Evolutionary conservation across 2,797 vertebrate genomes (phyloP).

Genomic region (Orestias chungarensis): DNA sequence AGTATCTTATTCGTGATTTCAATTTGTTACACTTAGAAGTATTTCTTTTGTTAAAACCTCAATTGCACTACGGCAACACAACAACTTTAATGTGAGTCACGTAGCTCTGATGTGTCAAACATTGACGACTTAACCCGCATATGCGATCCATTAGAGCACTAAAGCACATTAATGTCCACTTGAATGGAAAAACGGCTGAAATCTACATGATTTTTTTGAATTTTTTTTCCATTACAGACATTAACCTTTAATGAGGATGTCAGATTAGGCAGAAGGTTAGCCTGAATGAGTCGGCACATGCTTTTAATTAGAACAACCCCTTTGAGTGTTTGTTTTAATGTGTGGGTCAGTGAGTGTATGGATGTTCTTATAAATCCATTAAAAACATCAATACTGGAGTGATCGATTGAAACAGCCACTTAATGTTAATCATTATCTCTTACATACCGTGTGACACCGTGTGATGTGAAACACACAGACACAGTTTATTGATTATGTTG

Average conservation of each 20-base stretch:
- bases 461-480: slow-evolving; percentile 3
- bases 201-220: slow-evolving; percentile 40
- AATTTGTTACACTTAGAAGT: neutral
- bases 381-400: slow-evolving; percentile 60
- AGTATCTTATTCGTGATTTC: no score
- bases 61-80: neutral
- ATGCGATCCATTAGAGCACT: neutral
- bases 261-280: slow-evolving; percentile 21
- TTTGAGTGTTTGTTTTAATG: slow-evolving; percentile 3
- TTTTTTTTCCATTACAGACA: slow-evolving; percentile 47
- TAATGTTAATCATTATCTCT: slow-evolving; percentile 66
- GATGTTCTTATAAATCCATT: slow-evolving; percentile 56
- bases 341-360: neutral
- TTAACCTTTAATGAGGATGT: slow-evolving; percentile 49
- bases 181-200: slow-evolving; percentile 23
- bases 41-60: neutral
- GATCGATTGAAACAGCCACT: slow-evolving; percentile 54
- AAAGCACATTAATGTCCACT: slow-evolving; percentile 21
- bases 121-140: slow-evolving; percentile 2
- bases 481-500: slow-evolving; percentile 24
- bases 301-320: slow-evolving; percentile 42
- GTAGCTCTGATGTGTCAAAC: neutral
- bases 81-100: slow-evolving; percentile 3
- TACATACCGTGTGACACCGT: slow-evolving; percentile 28
- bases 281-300: slow-evolving; percentile 28